phyloP scores from a whole-genome alignment of 2,888 invertebrate genomes.

The Orthosia incerta region DNA sequence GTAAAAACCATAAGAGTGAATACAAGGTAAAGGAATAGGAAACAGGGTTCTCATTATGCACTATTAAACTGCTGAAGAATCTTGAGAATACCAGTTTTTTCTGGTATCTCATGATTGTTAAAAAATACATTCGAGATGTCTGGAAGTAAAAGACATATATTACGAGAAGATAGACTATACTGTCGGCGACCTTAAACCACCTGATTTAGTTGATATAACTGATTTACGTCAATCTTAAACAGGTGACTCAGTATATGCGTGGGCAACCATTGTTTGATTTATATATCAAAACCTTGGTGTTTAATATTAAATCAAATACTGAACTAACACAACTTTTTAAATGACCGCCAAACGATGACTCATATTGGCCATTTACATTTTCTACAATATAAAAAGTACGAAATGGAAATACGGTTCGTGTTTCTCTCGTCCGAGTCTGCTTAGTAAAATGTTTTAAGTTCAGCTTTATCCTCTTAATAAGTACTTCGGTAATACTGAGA shows the following conservation, averaged over 20 bases:
- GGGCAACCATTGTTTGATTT: slow-evolving; percentile 10
- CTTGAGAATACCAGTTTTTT: neutral
- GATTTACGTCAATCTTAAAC: neutral
- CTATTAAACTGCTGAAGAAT: neutral
- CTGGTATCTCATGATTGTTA: neutral
- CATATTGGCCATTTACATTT: slow-evolving; percentile 13
- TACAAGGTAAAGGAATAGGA: neutral
- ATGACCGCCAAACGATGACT: slow-evolving; percentile 19
- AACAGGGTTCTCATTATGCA: neutral
- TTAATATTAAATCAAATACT: slow-evolving; percentile 14
- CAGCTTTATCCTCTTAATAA: neutral
- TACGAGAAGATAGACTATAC: neutral
- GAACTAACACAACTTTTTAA: slow-evolving; percentile 23
- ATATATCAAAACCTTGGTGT: slow-evolving; percentile 29
- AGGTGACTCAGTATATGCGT: slow-evolving; percentile 32
- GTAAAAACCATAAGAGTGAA: neutral
- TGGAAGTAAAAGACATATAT: neutral
- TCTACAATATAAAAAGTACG: neutral
- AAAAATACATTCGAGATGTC: neutral
- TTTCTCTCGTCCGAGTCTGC: neutral
- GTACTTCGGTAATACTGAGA: neutral
- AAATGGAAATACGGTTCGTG: neutral
- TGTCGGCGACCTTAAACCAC: neutral
- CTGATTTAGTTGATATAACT: neutral
- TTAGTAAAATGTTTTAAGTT: neutral